Percentiles rank a stretch among this genome's conserved stretches.
Conservation (phyloP, 2,888 invertebrate genomes). For the Microdon myrmicae region DNA sequence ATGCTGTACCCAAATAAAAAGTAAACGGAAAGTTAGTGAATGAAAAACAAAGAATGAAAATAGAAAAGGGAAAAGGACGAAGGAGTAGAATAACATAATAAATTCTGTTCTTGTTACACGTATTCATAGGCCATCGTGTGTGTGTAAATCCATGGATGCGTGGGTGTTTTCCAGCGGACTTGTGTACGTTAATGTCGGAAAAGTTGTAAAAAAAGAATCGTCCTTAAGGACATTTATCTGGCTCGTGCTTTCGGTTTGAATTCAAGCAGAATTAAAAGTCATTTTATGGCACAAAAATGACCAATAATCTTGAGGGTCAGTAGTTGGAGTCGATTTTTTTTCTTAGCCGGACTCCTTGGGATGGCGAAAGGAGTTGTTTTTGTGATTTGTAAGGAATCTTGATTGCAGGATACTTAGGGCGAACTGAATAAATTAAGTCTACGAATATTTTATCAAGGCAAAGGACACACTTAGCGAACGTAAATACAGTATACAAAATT, state of each 20-base stretch:
- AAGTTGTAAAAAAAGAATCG: constrained; percentile 19
- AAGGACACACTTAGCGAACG: too few relatives aligned
- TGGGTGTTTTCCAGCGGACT: neutral
- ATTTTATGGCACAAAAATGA: constrained; percentile 36
- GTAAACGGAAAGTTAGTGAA: constrained; percentile 24
- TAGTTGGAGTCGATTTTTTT: constrained; percentile 2
- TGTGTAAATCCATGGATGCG: neutral
- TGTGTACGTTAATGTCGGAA: constrained; percentile 1
- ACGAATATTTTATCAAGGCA: too few relatives aligned
- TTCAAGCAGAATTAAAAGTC: constrained; percentile 39
- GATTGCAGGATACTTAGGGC: too few relatives aligned
- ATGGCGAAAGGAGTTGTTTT: too few relatives aligned
- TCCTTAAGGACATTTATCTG: constrained; percentile 23
- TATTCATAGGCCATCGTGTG: constrained; percentile 7
- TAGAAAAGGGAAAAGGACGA: constrained; percentile 13
- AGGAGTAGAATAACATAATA: constrained; percentile 24
- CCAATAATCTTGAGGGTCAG: constrained; percentile 43
- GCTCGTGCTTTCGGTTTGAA: constrained; percentile 20
- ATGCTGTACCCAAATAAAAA: constrained; percentile 70
- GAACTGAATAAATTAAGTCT: too few relatives aligned
- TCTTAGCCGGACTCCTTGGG: too few relatives aligned
- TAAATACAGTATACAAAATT: too few relatives aligned
- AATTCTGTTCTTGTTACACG: constrained; percentile 33
- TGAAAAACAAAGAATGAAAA: constrained; percentile 12
- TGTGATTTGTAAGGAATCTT: too few relatives aligned